Percentiles rank a stretch among this genome's conserved stretches.
Evolutionary conservation across 2,888 invertebrate genomes (phyloP).

Genomic region (Litoditis marina): DNA sequence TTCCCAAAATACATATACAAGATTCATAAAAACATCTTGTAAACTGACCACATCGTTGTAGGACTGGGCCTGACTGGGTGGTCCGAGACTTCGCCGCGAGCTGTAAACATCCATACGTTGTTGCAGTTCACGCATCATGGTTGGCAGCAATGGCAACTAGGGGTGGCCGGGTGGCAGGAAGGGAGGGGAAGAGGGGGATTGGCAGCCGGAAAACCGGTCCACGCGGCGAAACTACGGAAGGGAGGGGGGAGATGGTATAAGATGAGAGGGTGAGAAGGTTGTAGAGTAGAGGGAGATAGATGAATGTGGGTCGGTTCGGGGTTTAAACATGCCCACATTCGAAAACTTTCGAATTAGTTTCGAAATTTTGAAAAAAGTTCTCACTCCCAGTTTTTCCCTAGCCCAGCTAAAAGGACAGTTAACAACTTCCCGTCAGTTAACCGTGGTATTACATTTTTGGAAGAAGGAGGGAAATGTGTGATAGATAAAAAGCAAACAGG

Average conservation of each 20-base stretch:
- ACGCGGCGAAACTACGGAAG: too few species aligned
- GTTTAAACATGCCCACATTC: background rate
- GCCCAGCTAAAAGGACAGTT: too few species aligned
- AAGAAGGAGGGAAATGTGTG: too few species aligned
- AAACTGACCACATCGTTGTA: constrained; percentile 46
- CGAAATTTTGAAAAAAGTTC: too few species aligned
- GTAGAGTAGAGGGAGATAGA: background rate
- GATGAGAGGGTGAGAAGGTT: background rate
- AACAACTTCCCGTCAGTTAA: too few species aligned
- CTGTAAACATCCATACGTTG: constrained; percentile 39
- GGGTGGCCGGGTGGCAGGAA: background rate
- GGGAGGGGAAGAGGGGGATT: background rate
- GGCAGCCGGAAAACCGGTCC: too few species aligned
- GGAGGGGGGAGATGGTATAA: constrained; percentile 6
- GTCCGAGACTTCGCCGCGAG: constrained; percentile 40
- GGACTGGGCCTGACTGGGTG: constrained; percentile 38
- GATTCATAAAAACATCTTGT: too few species aligned
- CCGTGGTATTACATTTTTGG: too few species aligned
- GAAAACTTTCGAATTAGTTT: too few species aligned
- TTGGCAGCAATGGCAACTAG: constrained; percentile 1
- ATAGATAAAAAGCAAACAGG: too few species aligned
- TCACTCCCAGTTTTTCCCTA: too few species aligned
- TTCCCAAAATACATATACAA: too few species aligned
- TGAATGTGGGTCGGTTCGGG: background rate
- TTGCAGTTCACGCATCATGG: constrained; percentile 46